A percentile compares a stretch with the other conserved stretches of the same genome.
Conservation (phyloP, 1,140 invertebrate genomes). For the Arctopsyche grandis region DNA sequence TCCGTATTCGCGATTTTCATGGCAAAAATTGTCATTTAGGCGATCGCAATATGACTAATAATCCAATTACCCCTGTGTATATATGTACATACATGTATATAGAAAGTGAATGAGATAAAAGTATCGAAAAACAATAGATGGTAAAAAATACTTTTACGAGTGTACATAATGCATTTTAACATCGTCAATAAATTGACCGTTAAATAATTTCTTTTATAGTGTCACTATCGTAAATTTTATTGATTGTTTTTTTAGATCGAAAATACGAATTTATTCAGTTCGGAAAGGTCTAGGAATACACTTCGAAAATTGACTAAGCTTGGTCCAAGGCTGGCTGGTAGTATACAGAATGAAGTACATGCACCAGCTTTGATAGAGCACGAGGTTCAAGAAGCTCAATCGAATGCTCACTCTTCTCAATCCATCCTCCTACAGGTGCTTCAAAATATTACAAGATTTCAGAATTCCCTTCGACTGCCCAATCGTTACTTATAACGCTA, state of each 20-base stretch:
- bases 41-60: too few species aligned
- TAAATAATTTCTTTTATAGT: too few species aligned
- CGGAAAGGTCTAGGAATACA: slow-evolving; percentile 43
- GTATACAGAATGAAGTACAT: slow-evolving; percentile 36
- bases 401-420: slow-evolving; percentile 37
- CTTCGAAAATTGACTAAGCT: slow-evolving; percentile 35
- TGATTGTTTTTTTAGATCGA: neutral
- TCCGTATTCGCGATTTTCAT: too few species aligned
- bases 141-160: too few species aligned
- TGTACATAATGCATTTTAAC: too few species aligned
- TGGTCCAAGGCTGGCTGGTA: slow-evolving; percentile 47
- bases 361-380: slow-evolving; percentile 41
- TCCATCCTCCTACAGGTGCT: slow-evolving; percentile 38
- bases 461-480: neutral
- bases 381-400: slow-evolving; percentile 34
- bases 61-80: too few species aligned
- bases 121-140: neutral
- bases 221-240: too few species aligned
- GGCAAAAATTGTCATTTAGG: too few species aligned
- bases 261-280: slow-evolving; percentile 39
- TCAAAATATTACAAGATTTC: too few species aligned
- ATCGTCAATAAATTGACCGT: too few species aligned
- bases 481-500: neutral
- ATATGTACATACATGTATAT: too few species aligned
- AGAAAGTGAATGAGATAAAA: too few species aligned